Base-by-base conservation (phyloP, 2,797 vertebrate species). In the Crocidura indochinensis region DNA sequence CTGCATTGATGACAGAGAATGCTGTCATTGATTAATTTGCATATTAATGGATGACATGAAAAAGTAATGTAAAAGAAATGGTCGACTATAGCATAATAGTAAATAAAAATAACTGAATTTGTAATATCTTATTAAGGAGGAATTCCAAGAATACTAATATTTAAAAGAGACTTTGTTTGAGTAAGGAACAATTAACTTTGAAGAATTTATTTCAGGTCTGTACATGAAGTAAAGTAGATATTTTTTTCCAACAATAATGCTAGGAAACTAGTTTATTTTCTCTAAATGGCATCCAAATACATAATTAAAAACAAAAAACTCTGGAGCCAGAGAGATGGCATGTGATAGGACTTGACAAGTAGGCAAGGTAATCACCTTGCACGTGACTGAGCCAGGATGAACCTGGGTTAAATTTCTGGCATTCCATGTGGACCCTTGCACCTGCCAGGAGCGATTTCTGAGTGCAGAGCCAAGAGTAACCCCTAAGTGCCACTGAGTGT, bases 261-360 rank as follows among this genome's bases (percentile, higher is more conserved):
- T 87, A 73, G 89, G 24, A 84, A 71, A 92, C 86, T 44, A 93
- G 44, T 24, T 47, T 65, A 22, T 10, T 27, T 65, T 60, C 22
- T 60, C 56, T 20, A 60, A 60, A 60, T 60, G 56, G 56, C 56
- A 20, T 60, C 56, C 56, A 60, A 20, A 60, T 22, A 22, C 20
- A 60, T 60, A 15, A 38, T 38, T 38, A 38, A 38, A 38, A 38
- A 2, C 38, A 38, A 2, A 38, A 38, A 38, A 5, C 5, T 38
- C 38, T 38, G 38, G 38, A 38, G 38, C 38, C 38, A 2, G 38
- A 38, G 38, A 38, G 38, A 38, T 38, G 5, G 38, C 38, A 38
- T 5, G 5, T 38, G 38, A 5, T 38, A 38, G 38, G 38, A 5
- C 38, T 38, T 38, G 38, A n/a, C n/a, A n/a, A n/a, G n/a, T n/a